Conservation (phyloP, 2,797 vertebrate genomes). For the Saxicola maurus region DNA sequence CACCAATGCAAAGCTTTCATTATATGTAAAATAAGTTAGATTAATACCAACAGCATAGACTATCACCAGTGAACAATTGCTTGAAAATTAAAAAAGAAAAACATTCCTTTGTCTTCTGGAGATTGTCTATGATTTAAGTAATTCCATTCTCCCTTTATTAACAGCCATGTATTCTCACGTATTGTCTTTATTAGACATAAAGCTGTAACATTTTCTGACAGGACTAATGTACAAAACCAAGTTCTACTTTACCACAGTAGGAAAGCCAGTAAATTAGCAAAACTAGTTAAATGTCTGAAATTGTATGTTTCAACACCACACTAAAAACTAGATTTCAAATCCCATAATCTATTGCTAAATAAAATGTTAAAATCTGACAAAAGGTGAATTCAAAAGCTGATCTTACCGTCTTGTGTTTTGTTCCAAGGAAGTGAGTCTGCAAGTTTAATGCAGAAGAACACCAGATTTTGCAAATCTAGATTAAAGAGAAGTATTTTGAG, state of each 20-base stretch:
- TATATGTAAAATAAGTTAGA: background rate
- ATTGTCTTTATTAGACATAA: background rate
- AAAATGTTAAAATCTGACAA: background rate
- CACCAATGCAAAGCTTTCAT: background rate
- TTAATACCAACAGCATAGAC: background rate
- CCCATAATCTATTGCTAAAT: background rate
- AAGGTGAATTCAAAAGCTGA: background rate
- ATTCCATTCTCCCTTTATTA: background rate
- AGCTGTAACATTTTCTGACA: background rate
- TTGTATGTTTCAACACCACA: background rate
- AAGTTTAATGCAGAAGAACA: slow-evolving; percentile 58
- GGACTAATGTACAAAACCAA: background rate
- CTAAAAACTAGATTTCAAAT: background rate
- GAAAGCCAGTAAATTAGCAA: background rate
- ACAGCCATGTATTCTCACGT: background rate
- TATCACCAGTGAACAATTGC: background rate
- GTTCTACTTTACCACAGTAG: background rate
- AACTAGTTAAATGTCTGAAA: background rate
- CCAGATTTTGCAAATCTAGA: slow-evolving; percentile 61
- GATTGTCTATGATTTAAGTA: background rate
- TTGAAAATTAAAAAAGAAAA: background rate
- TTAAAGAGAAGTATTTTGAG: slow-evolving; percentile 20
- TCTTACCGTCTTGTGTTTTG: slow-evolving; percentile 49
- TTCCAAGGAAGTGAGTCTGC: slow-evolving; percentile 52
- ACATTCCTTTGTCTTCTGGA: background rate